Percentiles rank a stretch among this genome's conserved stretches.
Evolutionary conservation across 2,888 invertebrate species (phyloP).

Genomic region (Aphelenchoides bicaudatus): DNA sequence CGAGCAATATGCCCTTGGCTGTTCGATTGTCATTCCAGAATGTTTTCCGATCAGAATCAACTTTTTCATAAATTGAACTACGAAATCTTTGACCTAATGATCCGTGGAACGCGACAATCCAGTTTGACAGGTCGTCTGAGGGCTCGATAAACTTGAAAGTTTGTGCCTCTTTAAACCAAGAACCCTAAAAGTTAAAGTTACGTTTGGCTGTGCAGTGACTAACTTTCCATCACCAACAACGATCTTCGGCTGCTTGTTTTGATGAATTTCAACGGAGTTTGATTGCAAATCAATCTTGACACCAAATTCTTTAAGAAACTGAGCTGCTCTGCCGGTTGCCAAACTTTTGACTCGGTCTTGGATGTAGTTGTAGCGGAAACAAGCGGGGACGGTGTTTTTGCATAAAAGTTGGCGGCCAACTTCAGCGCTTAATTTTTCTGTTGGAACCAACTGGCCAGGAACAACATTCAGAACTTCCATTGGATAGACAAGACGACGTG

Average conservation of each 20-base stretch:
- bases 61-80: too few species aligned
- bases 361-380: conserved; percentile 27
- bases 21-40: too few species aligned
- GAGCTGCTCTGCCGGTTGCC: conserved; percentile 16
- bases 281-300: background rate
- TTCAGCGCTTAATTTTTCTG: conserved; percentile 31
- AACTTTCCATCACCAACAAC: background rate
- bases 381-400: conserved; percentile 28
- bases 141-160: background rate
- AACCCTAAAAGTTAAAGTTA: conserved; percentile 4
- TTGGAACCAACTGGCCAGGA: conserved; percentile 31
- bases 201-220: background rate
- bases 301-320: conserved; percentile 30
- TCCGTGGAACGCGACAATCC: conserved; percentile 17
- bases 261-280: conserved; percentile 4
- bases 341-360: conserved; percentile 22
- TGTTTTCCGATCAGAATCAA: too few species aligned
- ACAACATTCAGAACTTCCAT: conserved; percentile 5
- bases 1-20: too few species aligned
- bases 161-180: conserved; percentile 10
- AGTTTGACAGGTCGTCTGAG: conserved; percentile 17
- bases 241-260: background rate
- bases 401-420: conserved; percentile 20
- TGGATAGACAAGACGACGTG: conserved; percentile 5
- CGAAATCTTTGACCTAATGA: too few species aligned